Conservation (phyloP, 2,113 vertebrate genomes). For the Toxotes chatareus region DNA sequence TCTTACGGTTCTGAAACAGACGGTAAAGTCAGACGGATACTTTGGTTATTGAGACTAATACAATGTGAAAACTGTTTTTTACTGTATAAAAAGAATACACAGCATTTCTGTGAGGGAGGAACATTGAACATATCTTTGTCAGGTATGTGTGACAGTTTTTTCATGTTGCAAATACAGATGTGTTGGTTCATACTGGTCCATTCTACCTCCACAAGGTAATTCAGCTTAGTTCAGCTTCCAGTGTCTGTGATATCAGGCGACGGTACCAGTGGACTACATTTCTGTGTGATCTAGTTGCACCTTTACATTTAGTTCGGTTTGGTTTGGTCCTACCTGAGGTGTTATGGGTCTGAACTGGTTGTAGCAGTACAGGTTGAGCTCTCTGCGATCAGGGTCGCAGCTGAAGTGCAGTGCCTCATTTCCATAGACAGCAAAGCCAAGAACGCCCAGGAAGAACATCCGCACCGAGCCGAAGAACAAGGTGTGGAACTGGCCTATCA, state of each 20-base stretch:
- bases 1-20: too few relatives aligned
- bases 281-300: neutral
- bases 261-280: too few relatives aligned
- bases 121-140: too few relatives aligned
- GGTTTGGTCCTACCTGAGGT: slow-evolving; percentile 84
- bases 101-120: too few relatives aligned
- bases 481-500: slow-evolving; percentile 91
- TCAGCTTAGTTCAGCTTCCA: neutral
- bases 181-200: neutral
- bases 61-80: too few relatives aligned
- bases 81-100: too few relatives aligned
- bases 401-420: slow-evolving; percentile 94
- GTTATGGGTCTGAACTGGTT: slow-evolving; percentile 93
- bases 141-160: too few relatives aligned
- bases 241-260: too few relatives aligned
- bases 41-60: too few relatives aligned
- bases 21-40: too few relatives aligned
- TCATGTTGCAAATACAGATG: too few relatives aligned
- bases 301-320: neutral
- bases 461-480: slow-evolving; percentile 91
- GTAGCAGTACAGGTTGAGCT: slow-evolving; percentile 92
- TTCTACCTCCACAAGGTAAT: neutral
- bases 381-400: slow-evolving; percentile 89
- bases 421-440: slow-evolving; percentile 91
- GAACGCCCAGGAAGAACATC: slow-evolving; percentile 89